A percentile compares a stretch with the other conserved stretches of the same genome.
Conservation (phyloP, 2,888 invertebrate genomes). For the Sipha maydis region DNA sequence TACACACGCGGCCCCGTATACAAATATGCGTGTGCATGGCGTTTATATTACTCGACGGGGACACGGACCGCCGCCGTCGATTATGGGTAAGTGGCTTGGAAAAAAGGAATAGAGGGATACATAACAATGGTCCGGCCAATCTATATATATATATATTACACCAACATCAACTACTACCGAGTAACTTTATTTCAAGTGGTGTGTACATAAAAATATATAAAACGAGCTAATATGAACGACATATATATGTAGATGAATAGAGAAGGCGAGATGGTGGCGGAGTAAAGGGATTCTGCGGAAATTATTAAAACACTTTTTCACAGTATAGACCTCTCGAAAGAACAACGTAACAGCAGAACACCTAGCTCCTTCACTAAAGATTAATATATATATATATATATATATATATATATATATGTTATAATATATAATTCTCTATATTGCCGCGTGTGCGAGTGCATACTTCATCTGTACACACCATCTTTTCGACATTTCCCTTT, state of each 20-base stretch:
- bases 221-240: not conserved
- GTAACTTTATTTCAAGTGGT: constrained; percentile 42
- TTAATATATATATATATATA: not conserved
- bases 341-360: constrained; percentile 5
- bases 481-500: not conserved
- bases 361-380: not conserved
- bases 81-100: constrained; percentile 46
- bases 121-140: constrained; percentile 27
- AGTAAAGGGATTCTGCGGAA: constrained; percentile 44
- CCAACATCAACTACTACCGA: constrained; percentile 1
- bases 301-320: constrained; percentile 49
- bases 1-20: not conserved
- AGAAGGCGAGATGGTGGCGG: constrained; percentile 31
- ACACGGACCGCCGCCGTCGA: constrained; percentile 34
- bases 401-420: too few species aligned
- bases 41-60: constrained; percentile 33
- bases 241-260: not conserved
- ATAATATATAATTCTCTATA: not conserved
- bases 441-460: not conserved
- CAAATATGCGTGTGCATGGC: constrained; percentile 19
- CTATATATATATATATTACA: not conserved
- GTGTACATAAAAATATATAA: not conserved
- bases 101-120: constrained; percentile 37
- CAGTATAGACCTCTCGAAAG: constrained; percentile 33
- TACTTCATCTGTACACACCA: not conserved